These are phyloP conservation scores for Cyanistes caeruleus DNA, from an alignment of 2,113 vertebrate genomes.

Conservation along the genomic window DNA sequence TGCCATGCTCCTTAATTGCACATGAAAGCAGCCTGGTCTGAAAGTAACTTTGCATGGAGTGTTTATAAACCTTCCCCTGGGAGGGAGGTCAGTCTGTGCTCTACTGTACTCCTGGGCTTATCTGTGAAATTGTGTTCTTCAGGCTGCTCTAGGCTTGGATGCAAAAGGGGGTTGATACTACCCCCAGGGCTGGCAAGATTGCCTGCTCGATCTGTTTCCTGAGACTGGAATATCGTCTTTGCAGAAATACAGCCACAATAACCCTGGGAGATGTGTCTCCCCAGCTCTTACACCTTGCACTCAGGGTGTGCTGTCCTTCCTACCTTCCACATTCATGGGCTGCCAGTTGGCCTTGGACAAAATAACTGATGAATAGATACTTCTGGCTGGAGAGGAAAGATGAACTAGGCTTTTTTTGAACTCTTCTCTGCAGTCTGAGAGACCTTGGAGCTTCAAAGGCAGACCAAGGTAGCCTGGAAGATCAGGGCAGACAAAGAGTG, in stretches of 20 bases:
- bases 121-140: neutral
- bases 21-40: neutral
- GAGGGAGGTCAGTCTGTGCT: neutral
- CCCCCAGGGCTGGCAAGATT: neutral
- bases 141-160: neutral
- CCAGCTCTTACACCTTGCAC: neutral
- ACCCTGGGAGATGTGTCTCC: neutral
- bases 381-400: neutral
- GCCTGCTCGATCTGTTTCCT: neutral
- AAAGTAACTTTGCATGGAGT: neutral
- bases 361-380: neutral
- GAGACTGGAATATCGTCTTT: neutral
- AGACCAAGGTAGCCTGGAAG: neutral
- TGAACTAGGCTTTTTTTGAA: neutral
- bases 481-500: neutral
- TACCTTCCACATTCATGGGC: neutral
- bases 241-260: neutral
- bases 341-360: neutral
- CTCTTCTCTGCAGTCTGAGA: neutral
- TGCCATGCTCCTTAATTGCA: neutral
- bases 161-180: neutral
- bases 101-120: neutral
- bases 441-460: neutral
- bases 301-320: neutral
- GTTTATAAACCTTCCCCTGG: neutral